phyloP scores from a whole-genome alignment of 2,113 vertebrate species.

The Atractosteus spatula region DNA sequence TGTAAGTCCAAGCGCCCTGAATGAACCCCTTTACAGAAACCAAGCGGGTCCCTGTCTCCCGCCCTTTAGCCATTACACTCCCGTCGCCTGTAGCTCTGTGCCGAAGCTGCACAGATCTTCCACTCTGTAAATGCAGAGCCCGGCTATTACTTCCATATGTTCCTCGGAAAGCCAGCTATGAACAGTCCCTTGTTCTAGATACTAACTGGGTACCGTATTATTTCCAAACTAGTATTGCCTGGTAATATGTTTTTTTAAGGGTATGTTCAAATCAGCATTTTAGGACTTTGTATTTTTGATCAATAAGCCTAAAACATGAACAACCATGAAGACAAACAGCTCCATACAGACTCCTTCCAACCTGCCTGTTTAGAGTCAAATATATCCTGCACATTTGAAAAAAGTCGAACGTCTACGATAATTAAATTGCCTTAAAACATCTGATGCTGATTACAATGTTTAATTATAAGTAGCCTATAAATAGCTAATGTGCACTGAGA shows the following conservation, averaged over 20 bases:
- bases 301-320: conserved; percentile 50
- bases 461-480: no score
- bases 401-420: no score
- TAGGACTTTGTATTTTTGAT: no score
- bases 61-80: conserved; percentile 5
- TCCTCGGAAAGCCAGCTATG: conserved; percentile 73
- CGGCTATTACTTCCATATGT: conserved; percentile 96
- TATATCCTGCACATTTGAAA: background rate
- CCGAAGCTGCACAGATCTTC: conserved; percentile 39
- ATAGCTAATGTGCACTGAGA: no score
- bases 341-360: conserved; percentile 26
- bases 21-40: conserved; percentile 1
- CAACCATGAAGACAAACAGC: conserved; percentile 20
- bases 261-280: no score
- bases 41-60: background rate
- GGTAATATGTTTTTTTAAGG: no score
- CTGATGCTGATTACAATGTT: no score
- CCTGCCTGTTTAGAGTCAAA: background rate
- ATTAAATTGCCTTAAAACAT: no score
- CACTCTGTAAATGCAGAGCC: conserved; percentile 54
- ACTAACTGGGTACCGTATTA: background rate
- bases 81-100: conserved; percentile 21
- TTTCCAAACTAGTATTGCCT: no score
- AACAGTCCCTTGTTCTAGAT: conserved; percentile 81
- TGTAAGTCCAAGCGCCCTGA: background rate